A percentile compares a stretch with the other conserved stretches of the same genome.
Conservation (phyloP, 2,888 invertebrate species). For the Podotricha telesiphe region DNA sequence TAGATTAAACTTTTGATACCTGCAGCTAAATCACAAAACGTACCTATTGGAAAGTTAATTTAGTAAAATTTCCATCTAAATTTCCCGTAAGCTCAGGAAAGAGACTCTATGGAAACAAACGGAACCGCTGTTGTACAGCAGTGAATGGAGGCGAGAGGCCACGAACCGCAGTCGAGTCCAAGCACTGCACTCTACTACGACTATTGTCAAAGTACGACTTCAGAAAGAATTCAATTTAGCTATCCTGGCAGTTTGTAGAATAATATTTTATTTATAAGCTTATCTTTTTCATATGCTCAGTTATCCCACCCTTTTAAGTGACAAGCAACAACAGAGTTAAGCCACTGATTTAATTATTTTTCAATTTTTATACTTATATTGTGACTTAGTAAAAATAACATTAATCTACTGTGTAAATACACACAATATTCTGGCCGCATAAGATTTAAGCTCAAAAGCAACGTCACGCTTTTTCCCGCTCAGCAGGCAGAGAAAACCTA, state of each 20-base stretch:
- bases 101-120: background rate
- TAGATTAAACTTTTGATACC: background rate
- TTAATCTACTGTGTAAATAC: no score
- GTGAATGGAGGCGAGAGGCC: slow-evolving; percentile 20
- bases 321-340: no score
- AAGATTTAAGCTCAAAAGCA: no score
- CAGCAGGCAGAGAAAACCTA: no score
- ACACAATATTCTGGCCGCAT: no score
- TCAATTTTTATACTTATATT: no score
- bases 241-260: background rate
- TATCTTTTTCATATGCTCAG: no score
- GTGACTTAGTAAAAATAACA: no score
- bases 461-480: no score
- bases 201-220: background rate
- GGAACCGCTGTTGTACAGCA: background rate
- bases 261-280: background rate
- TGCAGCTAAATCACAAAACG: background rate
- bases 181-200: background rate
- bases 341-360: no score
- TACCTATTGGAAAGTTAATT: background rate
- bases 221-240: background rate
- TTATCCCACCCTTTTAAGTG: no score
- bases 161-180: slow-evolving; percentile 26
- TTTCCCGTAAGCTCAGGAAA: background rate
- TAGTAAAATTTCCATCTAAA: background rate